Evolutionary conservation across 23 tunicate species (phyloP).

Genomic region (Oikopleura albicans): DNA sequence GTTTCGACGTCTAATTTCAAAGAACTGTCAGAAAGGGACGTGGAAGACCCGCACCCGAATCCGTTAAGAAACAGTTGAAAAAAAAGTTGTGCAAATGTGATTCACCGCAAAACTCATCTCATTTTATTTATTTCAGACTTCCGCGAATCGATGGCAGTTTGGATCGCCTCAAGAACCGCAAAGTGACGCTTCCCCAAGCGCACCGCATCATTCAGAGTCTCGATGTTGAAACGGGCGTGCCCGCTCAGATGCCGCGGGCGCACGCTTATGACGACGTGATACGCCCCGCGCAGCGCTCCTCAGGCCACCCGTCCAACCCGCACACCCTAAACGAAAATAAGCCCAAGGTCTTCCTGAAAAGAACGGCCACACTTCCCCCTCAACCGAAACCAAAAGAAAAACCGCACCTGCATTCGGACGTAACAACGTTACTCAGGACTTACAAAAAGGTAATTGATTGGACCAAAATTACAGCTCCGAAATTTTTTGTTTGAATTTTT

Average conservation of each 20-base stretch:
- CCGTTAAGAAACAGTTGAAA: too few relatives aligned
- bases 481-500: too few relatives aligned
- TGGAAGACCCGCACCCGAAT: too few relatives aligned
- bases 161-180: background rate
- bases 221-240: background rate
- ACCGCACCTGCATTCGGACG: background rate
- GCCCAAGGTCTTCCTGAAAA: background rate
- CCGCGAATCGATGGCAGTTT: background rate
- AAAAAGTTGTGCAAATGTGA: too few relatives aligned
- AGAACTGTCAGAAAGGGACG: too few relatives aligned
- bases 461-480: too few relatives aligned
- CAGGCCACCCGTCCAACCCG: background rate
- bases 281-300: background rate
- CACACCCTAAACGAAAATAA: background rate
- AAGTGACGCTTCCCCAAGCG: background rate
- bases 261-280: background rate
- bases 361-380: background rate
- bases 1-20: too few relatives aligned
- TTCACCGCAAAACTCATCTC: too few relatives aligned
- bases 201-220: background rate
- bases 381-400: background rate
- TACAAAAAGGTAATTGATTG: constrained; percentile 6
- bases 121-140: background rate
- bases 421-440: background rate
- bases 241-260: background rate